Percentiles rank a stretch among this genome's conserved stretches.
Conservation (phyloP, 1,140 invertebrate genomes). For the Brachionus asplanchnoidis region DNA sequence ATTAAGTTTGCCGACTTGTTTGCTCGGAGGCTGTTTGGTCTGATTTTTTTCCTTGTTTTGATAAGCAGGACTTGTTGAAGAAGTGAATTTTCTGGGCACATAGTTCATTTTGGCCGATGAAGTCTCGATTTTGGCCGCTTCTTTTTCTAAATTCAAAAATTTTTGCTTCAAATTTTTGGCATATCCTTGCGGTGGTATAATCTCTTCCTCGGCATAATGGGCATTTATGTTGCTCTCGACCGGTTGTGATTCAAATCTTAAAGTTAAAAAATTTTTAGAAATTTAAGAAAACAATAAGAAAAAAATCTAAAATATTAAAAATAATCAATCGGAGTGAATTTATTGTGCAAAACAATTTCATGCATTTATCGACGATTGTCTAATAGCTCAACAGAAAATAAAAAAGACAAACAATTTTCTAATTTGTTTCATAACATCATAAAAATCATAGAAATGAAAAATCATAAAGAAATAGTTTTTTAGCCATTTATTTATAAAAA, state of each 20-base stretch:
- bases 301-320: background rate
- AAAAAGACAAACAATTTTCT: background rate
- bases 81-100: conserved; percentile 40
- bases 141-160: conserved; percentile 32
- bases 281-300: background rate
- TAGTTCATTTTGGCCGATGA: conserved; percentile 31
- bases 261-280: background rate
- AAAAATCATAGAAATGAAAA: too few relatives aligned
- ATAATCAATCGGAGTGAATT: background rate
- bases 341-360: too few relatives aligned
- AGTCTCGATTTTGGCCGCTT: conserved; percentile 38
- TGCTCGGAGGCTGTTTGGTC: background rate
- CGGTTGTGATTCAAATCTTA: conserved; percentile 38
- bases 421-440: too few relatives aligned
- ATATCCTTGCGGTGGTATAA: conserved; percentile 25
- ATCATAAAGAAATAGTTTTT: too few relatives aligned
- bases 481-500: too few relatives aligned
- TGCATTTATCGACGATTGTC: too few relatives aligned
- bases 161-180: conserved; percentile 37
- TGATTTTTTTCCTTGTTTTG: background rate
- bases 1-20: background rate
- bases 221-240: background rate
- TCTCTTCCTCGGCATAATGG: conserved; percentile 35
- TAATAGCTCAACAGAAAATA: background rate
- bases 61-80: background rate